Conservation (phyloP, 2,113 vertebrate species). For the Tylochromis polylepis region DNA sequence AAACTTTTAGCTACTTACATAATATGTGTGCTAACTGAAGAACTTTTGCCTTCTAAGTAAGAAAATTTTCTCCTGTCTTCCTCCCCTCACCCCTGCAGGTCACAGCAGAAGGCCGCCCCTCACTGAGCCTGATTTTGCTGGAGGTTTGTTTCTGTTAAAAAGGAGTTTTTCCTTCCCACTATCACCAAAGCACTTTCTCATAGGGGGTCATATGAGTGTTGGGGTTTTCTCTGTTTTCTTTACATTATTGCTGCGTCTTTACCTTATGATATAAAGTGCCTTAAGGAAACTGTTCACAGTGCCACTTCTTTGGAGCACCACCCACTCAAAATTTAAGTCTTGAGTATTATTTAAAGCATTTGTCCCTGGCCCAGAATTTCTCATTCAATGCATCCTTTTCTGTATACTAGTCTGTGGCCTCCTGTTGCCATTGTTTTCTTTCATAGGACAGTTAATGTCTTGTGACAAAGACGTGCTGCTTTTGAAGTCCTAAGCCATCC, state of each 20-base stretch:
- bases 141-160: not conserved
- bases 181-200: not conserved
- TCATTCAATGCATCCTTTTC: not conserved
- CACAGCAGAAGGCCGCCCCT: not conserved
- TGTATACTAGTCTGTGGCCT: not conserved
- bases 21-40: not conserved
- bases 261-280: not conserved
- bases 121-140: not conserved
- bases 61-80: not conserved
- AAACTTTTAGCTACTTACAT: not conserved
- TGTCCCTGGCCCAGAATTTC: not conserved
- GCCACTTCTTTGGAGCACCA: too few relatives aligned
- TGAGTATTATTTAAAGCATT: not conserved
- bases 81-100: not conserved
- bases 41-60: not conserved
- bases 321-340: not conserved
- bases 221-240: not conserved
- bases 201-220: not conserved
- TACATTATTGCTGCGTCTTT: not conserved
- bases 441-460: not conserved
- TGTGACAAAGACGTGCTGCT: not conserved
- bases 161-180: not conserved
- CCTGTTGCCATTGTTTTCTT: not conserved
- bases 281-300: not conserved
- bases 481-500: not conserved